These are phyloP conservation scores for Suillia variegata DNA, from an alignment of 2,888 invertebrate species.

Conservation along the genomic window DNA sequence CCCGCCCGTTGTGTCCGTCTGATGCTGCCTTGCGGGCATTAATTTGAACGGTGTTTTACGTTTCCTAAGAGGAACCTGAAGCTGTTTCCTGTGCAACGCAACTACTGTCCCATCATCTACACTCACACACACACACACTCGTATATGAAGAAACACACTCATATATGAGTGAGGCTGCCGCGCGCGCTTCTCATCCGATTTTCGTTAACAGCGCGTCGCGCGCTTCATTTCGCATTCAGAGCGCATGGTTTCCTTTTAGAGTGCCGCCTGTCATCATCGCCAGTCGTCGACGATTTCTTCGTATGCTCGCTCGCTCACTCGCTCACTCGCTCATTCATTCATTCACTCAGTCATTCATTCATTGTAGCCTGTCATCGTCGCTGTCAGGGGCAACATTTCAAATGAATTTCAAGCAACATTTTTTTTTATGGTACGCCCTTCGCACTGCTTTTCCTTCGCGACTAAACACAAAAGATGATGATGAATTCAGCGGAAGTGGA, in stretches of 20 bases:
- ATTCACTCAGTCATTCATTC: slow-evolving; percentile 13
- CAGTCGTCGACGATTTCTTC: too few species aligned
- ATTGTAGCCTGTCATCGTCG: slow-evolving; percentile 21
- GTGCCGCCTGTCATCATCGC: neutral
- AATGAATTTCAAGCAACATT: slow-evolving; percentile 14
- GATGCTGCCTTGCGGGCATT: too few species aligned
- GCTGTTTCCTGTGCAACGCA: too few species aligned
- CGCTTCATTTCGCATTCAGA: slow-evolving; percentile 16
- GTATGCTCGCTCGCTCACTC: too few species aligned
- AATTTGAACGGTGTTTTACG: too few species aligned
- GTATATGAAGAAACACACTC: too few species aligned
- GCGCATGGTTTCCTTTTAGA: slow-evolving; percentile 9
- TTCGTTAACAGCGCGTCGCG: neutral
- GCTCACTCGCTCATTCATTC: slow-evolving; percentile 14
- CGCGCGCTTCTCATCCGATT: neutral
- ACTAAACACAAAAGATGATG: neutral
- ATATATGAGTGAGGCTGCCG: too few species aligned
- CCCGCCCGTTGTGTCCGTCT: too few species aligned
- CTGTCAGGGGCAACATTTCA: slow-evolving; percentile 22
- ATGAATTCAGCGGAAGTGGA: neutral
- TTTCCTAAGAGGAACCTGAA: too few species aligned
- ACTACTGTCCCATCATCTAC: too few species aligned
- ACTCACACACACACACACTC: too few species aligned
- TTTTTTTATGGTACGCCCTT: neutral
- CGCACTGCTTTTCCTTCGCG: neutral